These are phyloP conservation scores for Acanthopagrus latus DNA, from an alignment of 2,797 vertebrate genomes.

Conservation along the genomic window DNA sequence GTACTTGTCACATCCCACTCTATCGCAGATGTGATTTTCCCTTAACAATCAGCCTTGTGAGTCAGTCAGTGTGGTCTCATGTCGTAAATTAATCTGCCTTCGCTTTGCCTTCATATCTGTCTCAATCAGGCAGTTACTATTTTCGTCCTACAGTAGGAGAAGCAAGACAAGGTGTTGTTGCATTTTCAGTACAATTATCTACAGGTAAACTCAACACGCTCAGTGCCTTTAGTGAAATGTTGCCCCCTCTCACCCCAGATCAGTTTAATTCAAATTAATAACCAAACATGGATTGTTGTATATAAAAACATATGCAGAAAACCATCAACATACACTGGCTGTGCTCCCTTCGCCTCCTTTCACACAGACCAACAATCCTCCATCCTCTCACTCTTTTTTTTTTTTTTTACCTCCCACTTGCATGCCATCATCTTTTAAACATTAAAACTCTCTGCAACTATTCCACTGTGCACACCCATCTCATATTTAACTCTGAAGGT, in stretches of 20 bases:
- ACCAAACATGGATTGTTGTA: neutral
- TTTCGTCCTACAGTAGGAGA: neutral
- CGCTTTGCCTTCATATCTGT: neutral
- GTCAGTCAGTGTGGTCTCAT: neutral
- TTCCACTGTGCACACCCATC: neutral
- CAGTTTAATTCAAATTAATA: neutral
- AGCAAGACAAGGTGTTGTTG: neutral
- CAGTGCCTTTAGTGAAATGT: neutral
- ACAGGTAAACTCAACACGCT: neutral
- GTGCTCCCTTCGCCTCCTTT: neutral
- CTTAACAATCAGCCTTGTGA: neutral
- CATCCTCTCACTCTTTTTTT: conserved; percentile 6
- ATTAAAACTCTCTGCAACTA: conserved; percentile 6
- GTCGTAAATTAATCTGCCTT: conserved; percentile 2
- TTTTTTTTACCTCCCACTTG: conserved; percentile 27
- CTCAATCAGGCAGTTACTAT: too few relatives aligned
- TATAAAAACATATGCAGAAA: neutral
- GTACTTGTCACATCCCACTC: neutral
- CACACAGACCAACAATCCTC: neutral
- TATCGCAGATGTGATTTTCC: neutral
- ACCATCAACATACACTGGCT: neutral
- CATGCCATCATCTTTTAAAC: conserved; percentile 31
- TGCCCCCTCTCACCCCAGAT: neutral
- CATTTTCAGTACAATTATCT: neutral
- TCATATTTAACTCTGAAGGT: conserved; percentile 1